A percentile compares a stretch with the other conserved stretches of the same genome.
Conservation (phyloP, 2,888 invertebrate genomes). For the Trichogramma evanescens region DNA sequence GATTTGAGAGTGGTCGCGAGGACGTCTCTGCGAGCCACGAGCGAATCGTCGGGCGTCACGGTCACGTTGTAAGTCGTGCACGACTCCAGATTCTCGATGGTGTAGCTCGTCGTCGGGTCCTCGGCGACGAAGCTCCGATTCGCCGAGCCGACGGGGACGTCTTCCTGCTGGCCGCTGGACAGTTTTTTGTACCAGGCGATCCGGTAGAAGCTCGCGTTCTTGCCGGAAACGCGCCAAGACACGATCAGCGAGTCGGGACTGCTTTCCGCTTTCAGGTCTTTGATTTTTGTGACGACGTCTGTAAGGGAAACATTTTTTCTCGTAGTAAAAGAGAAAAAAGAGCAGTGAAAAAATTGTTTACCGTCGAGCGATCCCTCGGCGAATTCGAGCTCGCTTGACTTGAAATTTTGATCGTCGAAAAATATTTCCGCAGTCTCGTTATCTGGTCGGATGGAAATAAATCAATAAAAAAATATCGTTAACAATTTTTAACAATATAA, state of each 20-base stretch:
- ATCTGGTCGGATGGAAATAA: no score
- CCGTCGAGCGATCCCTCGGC: no score
- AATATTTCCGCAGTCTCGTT: no score
- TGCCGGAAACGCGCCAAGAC: neutral
- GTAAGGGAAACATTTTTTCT: no score
- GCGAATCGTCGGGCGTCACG: constrained; percentile 11
- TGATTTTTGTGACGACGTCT: neutral
- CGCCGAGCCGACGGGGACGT: neutral
- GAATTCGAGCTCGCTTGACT: no score
- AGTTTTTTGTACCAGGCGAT: neutral
- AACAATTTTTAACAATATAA: no score
- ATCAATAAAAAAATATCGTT: no score
- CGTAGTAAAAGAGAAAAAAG: no score
- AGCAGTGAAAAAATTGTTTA: no score
- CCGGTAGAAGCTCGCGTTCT: neutral
- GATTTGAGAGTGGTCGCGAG: neutral
- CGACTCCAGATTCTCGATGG: constrained; percentile 24
- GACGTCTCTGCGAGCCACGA: neutral
- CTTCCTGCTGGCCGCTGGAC: no score
- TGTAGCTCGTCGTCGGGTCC: neutral
- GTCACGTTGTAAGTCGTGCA: constrained; percentile 26
- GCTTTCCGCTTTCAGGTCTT: neutral
- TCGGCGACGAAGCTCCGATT: neutral
- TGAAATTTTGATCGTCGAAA: no score
- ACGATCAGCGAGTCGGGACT: constrained; percentile 1